These are phyloP conservation scores for Galeopsomyia nigrocyanea DNA, from an alignment of 2,888 invertebrate species.

Conservation along the genomic window DNA sequence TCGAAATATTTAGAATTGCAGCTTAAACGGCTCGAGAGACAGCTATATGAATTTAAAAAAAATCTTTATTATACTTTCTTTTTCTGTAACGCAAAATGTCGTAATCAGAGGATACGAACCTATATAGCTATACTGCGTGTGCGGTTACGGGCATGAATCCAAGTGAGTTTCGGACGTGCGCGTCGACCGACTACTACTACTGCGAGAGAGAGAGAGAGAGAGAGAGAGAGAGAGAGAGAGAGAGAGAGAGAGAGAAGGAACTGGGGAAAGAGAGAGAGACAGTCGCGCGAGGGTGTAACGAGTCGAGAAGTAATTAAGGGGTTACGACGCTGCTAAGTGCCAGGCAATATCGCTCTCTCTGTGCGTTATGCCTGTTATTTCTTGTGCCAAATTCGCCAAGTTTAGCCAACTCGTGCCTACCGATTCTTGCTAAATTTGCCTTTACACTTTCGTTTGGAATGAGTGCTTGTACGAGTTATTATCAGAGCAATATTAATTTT, in stretches of 20 bases:
- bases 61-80: no score
- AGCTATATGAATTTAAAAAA: not conserved
- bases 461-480: no score
- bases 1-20: no score
- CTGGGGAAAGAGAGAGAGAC: no score
- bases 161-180: slow-evolving; percentile 54
- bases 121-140: not conserved
- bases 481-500: no score
- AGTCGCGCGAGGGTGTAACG: slow-evolving; percentile 24
- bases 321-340: slow-evolving; percentile 53
- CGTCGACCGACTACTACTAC: slow-evolving; percentile 17
- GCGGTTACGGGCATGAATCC: slow-evolving; percentile 55
- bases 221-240: no score
- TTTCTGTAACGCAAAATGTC: slow-evolving; percentile 5
- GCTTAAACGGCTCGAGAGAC: not conserved
- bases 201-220: not conserved
- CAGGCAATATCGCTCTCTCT: slow-evolving; percentile 48
- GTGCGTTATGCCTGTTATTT: not conserved
- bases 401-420: slow-evolving; percentile 13
- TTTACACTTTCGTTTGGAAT: no score
- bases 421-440: no score
- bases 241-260: no score
- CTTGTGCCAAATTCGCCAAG: slow-evolving; percentile 49
- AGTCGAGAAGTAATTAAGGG: slow-evolving; percentile 44
- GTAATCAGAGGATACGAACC: slow-evolving; percentile 3